Conservation (phyloP, 2,888 invertebrate genomes). For the Loripinus fragilis region DNA sequence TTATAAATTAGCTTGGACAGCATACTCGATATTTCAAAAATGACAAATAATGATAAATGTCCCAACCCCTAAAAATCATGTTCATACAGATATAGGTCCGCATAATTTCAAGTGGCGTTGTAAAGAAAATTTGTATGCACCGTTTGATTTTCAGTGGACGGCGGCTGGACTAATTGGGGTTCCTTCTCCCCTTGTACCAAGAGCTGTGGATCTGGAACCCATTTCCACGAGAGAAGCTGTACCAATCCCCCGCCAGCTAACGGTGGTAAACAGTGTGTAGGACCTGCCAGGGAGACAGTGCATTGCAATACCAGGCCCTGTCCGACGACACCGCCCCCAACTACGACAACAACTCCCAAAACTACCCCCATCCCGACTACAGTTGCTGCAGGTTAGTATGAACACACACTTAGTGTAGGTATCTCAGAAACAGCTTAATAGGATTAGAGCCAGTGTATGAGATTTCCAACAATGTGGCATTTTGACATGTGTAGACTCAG, state of each 20-base stretch:
- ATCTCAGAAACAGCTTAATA: no score
- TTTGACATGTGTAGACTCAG: no score
- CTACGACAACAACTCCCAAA: constrained; percentile 26
- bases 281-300: constrained; percentile 59
- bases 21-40: no score
- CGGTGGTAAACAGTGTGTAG: constrained; percentile 69
- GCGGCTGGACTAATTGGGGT: constrained; percentile 72
- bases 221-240: constrained; percentile 70
- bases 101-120: no score
- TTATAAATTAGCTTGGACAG: no score
- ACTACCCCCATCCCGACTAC: constrained; percentile 46
- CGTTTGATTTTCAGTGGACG: constrained; percentile 65
- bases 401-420: no score
- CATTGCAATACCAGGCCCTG: constrained; percentile 67
- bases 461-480: no score
- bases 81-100: no score
- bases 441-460: no score
- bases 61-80: no score
- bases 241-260: constrained; percentile 73
- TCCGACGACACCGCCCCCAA: constrained; percentile 67
- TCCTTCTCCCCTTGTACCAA: constrained; percentile 71
- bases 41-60: no score
- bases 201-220: constrained; percentile 72
- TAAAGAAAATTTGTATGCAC: no score
- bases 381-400: constrained; percentile 31